Conservation (phyloP, 1,140 invertebrate species). For the Carposina sasakii region DNA sequence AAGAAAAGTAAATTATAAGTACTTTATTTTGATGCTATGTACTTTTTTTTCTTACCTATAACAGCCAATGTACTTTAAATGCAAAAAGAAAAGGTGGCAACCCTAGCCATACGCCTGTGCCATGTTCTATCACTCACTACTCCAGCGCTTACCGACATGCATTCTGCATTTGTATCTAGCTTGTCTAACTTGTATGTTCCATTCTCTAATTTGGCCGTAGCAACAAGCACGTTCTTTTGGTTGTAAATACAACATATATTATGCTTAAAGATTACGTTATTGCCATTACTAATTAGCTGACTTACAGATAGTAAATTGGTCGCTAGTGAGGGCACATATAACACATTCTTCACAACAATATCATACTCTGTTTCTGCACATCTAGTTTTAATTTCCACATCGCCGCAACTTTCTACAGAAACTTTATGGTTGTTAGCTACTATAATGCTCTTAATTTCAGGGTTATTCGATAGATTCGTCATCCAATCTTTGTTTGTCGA, state of each 20-base stretch:
- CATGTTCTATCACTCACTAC: no score
- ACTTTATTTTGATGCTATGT: no score
- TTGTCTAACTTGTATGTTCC: not conserved
- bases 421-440: slow-evolving; percentile 33
- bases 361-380: slow-evolving; percentile 18
- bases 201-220: not conserved
- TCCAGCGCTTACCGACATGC: no score
- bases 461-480: slow-evolving; percentile 9
- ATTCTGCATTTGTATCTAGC: no score
- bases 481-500: slow-evolving; percentile 7
- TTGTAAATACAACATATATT: slow-evolving; percentile 3
- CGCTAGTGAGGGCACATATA: slow-evolving; percentile 26
- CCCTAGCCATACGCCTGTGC: no score
- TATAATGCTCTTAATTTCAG: slow-evolving; percentile 23
- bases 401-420: slow-evolving; percentile 26
- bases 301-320: slow-evolving; percentile 33
- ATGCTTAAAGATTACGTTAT: slow-evolving; percentile 11
- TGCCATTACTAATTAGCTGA: slow-evolving; percentile 25
- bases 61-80: no score
- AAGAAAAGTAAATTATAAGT: no score
- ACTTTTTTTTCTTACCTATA: no score
- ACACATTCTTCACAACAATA: slow-evolving; percentile 21
- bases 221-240: no score
- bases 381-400: slow-evolving; percentile 25
- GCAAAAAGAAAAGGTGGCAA: no score